phyloP scores from a whole-genome alignment of 2,888 invertebrate species.

The Clunio marinus region DNA sequence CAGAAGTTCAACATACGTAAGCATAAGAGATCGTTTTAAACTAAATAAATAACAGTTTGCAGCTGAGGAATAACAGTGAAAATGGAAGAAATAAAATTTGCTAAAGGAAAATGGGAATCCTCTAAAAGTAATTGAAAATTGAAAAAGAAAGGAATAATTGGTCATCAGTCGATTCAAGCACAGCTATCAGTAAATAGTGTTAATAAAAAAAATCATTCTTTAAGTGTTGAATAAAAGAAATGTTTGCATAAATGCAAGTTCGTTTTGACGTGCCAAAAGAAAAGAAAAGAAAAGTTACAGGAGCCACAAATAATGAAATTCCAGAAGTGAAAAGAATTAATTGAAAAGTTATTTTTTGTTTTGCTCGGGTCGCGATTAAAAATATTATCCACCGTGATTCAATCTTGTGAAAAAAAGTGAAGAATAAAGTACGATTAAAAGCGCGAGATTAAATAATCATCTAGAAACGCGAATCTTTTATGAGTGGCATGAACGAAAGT shows the following conservation, averaged over 20 bases:
- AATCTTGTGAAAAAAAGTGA: background rate
- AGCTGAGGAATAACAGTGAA: constrained; percentile 7
- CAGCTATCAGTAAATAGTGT: background rate
- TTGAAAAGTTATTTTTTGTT: too few relatives aligned
- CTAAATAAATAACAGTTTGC: too few relatives aligned
- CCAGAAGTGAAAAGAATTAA: background rate
- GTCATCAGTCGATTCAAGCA: too few relatives aligned
- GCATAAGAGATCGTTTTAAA: too few relatives aligned
- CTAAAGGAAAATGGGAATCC: too few relatives aligned
- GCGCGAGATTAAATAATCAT: constrained; percentile 20
- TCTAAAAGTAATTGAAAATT: too few relatives aligned
- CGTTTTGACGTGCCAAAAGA: constrained; percentile 36
- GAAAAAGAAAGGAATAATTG: background rate
- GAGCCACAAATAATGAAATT: background rate
- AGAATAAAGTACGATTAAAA: background rate
- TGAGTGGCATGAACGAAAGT: constrained; percentile 43
- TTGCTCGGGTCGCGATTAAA: background rate
- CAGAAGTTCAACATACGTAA: too few relatives aligned
- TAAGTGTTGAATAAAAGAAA: constrained; percentile 18
- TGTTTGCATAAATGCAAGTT: background rate
- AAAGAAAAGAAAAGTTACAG: background rate
- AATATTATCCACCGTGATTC: background rate
- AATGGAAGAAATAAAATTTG: constrained; percentile 9
- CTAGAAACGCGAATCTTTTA: background rate
- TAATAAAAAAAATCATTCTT: background rate